Evolutionary conservation across 2,888 invertebrate genomes (phyloP).

Genomic region (Choristoneura rosaceana): DNA sequence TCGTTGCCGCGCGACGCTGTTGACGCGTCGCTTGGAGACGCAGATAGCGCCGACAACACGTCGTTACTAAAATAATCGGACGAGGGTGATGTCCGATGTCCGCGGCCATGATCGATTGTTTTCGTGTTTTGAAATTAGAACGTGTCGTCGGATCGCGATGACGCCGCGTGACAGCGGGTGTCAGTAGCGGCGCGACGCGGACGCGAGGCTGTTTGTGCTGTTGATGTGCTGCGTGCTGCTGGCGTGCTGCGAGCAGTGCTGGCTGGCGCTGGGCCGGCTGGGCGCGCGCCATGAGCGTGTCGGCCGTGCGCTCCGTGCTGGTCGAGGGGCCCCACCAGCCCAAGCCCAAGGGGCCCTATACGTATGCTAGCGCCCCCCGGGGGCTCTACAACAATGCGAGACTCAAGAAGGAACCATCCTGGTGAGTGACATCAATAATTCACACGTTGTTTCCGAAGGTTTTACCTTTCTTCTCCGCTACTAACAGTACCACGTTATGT

Average conservation of each 20-base stretch:
- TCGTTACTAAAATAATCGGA: conserved; percentile 5
- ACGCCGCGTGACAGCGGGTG: conserved; percentile 20
- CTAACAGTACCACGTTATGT: too few species aligned
- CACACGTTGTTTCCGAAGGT: too few species aligned
- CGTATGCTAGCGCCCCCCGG: conserved; percentile 86
- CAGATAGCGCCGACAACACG: conserved; percentile 6
- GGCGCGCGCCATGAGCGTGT: conserved; percentile 65
- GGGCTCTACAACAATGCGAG: conserved; percentile 86
- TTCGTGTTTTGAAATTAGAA: conserved; percentile 37
- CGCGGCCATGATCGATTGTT: conserved; percentile 33
- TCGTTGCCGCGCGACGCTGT: conserved; percentile 24
- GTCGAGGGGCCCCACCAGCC: conserved; percentile 74
- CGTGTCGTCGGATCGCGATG: conserved; percentile 20
- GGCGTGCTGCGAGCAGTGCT: conserved; percentile 64
- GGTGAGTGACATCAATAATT: conserved; percentile 60
- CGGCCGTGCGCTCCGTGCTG: conserved; percentile 72
- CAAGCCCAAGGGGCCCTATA: conserved; percentile 78
- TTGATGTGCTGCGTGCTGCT: conserved; percentile 71
- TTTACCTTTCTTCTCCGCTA: too few species aligned
- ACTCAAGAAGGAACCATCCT: conserved; percentile 75
- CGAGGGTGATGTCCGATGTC: conserved; percentile 27
- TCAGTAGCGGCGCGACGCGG: conserved; percentile 13
- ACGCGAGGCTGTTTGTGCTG: background rate
- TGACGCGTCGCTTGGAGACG: conserved; percentile 35
- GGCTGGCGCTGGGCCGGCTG: conserved; percentile 49